A percentile compares a stretch with the other conserved stretches of the same genome.
These are phyloP conservation scores for Rhingia campestris DNA, from an alignment of 2,888 invertebrate genomes.

Conservation along the genomic window DNA sequence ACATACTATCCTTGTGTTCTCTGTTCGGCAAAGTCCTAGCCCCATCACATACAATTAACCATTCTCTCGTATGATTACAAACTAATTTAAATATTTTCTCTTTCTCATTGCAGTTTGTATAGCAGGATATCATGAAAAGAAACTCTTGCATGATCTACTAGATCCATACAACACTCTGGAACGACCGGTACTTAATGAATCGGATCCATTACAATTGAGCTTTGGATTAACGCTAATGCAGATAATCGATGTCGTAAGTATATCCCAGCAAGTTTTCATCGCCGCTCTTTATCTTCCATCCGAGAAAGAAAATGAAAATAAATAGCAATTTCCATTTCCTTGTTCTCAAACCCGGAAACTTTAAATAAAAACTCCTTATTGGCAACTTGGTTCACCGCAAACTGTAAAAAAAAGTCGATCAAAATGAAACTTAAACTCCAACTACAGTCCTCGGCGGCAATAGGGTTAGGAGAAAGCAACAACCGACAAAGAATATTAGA, in stretches of 20 bases:
- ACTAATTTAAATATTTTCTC: conserved; percentile 17
- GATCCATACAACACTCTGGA: conserved; percentile 97
- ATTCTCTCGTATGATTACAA: not conserved
- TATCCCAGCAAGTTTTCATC: not conserved
- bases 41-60: not conserved
- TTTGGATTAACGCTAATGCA: conserved; percentile 98
- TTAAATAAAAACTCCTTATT: conserved; percentile 52
- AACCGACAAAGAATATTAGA: conserved; percentile 60
- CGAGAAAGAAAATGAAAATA: conserved; percentile 22
- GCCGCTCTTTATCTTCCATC: not conserved
- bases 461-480: conserved; percentile 20
- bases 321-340: conserved; percentile 30
- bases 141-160: conserved; percentile 94
- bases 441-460: not conserved
- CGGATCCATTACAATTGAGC: conserved; percentile 96
- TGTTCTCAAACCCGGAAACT: conserved; percentile 33
- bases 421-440: conserved; percentile 55
- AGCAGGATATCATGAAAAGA: conserved; percentile 96
- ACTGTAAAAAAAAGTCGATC: conserved; percentile 44
- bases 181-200: conserved; percentile 97
- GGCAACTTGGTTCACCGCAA: conserved; percentile 5
- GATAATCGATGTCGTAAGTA: conserved; percentile 97
- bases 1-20: not conserved
- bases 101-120: conserved; percentile 81
- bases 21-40: not conserved